Evolutionary conservation across 2,797 vertebrate species (phyloP).

Genomic region (Alfaro cultratus): DNA sequence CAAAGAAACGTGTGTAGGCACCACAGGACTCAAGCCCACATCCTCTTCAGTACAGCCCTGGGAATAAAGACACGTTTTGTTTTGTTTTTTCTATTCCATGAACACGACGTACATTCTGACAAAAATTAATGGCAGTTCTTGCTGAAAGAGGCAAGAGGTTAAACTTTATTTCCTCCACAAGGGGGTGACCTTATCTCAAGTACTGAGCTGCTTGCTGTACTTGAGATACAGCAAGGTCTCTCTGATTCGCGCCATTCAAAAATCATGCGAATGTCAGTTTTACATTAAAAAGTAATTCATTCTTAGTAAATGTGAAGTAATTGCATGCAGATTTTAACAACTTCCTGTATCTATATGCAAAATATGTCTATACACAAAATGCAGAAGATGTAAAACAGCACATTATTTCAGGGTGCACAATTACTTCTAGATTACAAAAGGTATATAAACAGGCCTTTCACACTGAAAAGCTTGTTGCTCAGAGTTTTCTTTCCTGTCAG

Average conservation of each 20-base stretch:
- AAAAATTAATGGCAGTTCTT: neutral
- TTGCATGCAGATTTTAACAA: neutral
- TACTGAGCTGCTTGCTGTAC: neutral
- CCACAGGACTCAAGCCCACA: neutral
- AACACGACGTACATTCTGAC: neutral
- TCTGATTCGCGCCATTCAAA: neutral
- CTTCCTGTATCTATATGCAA: neutral
- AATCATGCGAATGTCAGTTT: neutral
- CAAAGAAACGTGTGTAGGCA: neutral
- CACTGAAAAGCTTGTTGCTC: neutral
- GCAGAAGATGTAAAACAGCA: neutral
- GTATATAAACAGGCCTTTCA: neutral
- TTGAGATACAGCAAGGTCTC: neutral
- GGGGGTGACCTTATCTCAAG: constrained; percentile 29
- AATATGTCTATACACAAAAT: neutral
- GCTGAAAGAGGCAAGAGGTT: neutral
- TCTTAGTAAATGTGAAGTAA: neutral
- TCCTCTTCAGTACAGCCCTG: neutral
- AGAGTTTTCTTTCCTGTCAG: neutral
- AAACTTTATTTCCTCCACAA: constrained; percentile 37
- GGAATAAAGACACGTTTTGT: neutral
- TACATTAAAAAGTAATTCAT: neutral
- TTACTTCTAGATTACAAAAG: neutral
- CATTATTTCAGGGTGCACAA: neutral
- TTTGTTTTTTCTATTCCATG: neutral